These are phyloP conservation scores for Pygathrix nemaeus DNA, from an alignment of 2,113 vertebrate species.

Conservation along the genomic window DNA sequence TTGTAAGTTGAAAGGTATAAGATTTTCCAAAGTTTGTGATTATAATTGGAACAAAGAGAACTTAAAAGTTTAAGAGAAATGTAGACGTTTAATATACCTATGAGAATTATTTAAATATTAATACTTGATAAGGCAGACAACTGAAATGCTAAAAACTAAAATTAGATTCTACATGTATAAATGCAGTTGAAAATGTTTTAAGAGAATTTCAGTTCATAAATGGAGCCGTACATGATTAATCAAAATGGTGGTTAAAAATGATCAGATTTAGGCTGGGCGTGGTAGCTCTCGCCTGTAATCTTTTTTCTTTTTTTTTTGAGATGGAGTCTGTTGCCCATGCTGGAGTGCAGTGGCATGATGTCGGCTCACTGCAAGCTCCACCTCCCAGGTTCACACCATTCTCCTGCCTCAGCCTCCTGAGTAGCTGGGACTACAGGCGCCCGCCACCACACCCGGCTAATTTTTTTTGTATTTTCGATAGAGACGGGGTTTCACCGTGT, in stretches of 20 bases:
- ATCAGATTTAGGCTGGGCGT: background rate
- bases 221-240: background rate
- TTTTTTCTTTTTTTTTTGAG: too few relatives aligned
- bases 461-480: too few relatives aligned
- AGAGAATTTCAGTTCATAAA: background rate
- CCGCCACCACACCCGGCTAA: too few relatives aligned
- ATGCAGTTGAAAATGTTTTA: background rate
- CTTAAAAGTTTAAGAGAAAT: background rate
- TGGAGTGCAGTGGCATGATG: too few relatives aligned
- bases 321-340: too few relatives aligned
- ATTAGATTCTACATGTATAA: background rate
- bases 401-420: too few relatives aligned
- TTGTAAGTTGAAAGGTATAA: background rate
- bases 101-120: background rate
- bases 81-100: background rate
- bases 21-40: background rate
- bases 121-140: background rate
- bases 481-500: too few relatives aligned
- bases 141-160: background rate
- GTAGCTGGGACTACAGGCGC: too few relatives aligned
- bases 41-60: background rate
- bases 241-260: background rate
- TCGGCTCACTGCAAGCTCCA: too few relatives aligned
- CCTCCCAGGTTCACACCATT: too few relatives aligned
- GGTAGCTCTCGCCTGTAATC: too few relatives aligned